Conservation (phyloP, 1,140 invertebrate genomes). For the Zaprionus vittiger region DNA sequence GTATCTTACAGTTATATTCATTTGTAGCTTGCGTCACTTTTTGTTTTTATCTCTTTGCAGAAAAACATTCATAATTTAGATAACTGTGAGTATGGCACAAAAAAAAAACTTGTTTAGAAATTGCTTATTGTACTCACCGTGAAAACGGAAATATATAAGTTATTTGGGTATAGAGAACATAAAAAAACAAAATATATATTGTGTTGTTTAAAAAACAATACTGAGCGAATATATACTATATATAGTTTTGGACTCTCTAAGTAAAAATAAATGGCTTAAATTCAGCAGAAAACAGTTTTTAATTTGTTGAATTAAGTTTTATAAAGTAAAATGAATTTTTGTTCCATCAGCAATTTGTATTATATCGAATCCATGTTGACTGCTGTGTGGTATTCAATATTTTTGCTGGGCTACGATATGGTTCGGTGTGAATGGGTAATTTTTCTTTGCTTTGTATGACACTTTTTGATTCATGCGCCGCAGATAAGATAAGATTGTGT, state of each 20-base stretch:
- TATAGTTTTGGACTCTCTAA: neutral
- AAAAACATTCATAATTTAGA: slow-evolving; percentile 5
- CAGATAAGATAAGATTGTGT: slow-evolving; percentile 3
- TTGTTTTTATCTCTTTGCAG: neutral
- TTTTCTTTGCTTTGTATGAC: neutral
- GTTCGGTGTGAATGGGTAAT: neutral
- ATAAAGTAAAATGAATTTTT: neutral
- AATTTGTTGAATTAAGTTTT: neutral
- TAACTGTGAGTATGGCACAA: neutral
- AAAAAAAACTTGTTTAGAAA: neutral
- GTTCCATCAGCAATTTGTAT: neutral
- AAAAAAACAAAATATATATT: neutral
- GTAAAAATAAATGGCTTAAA: neutral
- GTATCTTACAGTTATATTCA: neutral
- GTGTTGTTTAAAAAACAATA: neutral
- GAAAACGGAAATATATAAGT: neutral
- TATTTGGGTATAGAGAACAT: no score
- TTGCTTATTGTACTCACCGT: neutral
- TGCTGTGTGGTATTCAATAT: neutral
- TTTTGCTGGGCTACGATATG: neutral
- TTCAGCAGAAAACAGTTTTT: no score
- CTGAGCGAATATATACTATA: neutral
- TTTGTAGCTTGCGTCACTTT: neutral
- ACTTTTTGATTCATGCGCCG: neutral
- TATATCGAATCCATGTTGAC: neutral